Conservation (phyloP, 1,140 invertebrate genomes). For the Orius insidiosus region DNA sequence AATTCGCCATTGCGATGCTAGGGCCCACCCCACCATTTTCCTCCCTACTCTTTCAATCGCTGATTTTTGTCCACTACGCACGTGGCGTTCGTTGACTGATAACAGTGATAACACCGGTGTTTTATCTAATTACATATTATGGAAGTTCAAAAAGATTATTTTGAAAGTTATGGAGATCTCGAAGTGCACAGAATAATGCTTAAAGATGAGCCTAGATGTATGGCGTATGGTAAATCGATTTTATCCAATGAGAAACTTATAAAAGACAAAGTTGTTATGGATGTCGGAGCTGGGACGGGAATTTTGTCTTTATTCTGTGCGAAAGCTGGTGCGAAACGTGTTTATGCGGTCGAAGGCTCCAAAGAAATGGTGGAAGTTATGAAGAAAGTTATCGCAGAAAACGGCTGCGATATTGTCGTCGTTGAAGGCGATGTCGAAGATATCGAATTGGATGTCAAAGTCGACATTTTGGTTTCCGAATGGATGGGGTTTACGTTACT, state of each 20-base stretch:
- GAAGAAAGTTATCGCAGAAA: constrained; percentile 63
- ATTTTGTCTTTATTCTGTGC: constrained; percentile 93
- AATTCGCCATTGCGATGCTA: no score
- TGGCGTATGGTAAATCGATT: constrained; percentile 85
- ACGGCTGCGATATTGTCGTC: constrained; percentile 44
- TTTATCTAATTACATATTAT: no score
- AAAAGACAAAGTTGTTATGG: constrained; percentile 66
- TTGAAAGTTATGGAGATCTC: constrained; percentile 7
- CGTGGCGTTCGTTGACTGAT: no score
- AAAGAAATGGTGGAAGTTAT: constrained; percentile 60
- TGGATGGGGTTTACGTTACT: constrained; percentile 99
- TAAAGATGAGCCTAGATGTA: constrained; percentile 70
- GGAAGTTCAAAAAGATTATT: neutral
- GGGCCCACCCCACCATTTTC: no score
- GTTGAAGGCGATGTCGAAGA: constrained; percentile 49
- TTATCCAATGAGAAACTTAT: constrained; percentile 55
- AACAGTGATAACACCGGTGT: no score
- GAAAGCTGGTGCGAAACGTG: constrained; percentile 74
- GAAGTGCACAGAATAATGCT: constrained; percentile 65
- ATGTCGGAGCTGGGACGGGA: constrained; percentile 78
- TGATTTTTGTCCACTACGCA: no score
- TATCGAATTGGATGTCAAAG: constrained; percentile 49
- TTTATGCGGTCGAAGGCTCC: constrained; percentile 77
- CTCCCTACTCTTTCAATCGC: no score
- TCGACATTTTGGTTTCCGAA: constrained; percentile 93